Base-by-base conservation (phyloP, 2,113 vertebrate species). In the Syngnathus scovelli region DNA sequence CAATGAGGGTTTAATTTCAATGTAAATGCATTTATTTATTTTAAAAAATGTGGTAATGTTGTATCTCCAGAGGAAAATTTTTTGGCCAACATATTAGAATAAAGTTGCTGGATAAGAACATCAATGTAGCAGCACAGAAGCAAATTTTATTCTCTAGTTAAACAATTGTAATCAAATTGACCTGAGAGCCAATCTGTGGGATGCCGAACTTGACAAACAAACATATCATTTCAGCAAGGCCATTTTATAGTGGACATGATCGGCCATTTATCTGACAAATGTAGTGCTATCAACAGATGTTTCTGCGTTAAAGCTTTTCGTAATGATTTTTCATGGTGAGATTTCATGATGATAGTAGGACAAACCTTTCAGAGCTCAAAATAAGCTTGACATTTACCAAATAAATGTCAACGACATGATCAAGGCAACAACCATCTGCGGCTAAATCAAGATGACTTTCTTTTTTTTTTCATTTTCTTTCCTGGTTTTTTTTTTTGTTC, bases 281-380 rank as follows among this genome's bases (percentile, higher is more conserved):
- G 59, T 5, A n/a, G 58, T 61, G 49, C 33, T 75, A 68, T 64
- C 55, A 66, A 69, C 43, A 54, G n/a, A 58, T 54, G 55, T 39
- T 21, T 9, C 4, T 2, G 38, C 13, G 19, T 61, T 41, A 41
- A n/a, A 60, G 37, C 49, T 51, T 51, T 21, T 51, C 13, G 1
- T 9, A 11, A 43, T 43, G 41, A 43, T 43, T 43, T 9, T 43
- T 43, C 9, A 48, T n/a, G 19, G 9, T 39, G 10, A 11, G 16
- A 61, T 61, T 61, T 61, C 59, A 61, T 13, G 59, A 61, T 8
- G 8, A 61, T 13, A 11, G 19, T 41, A 2, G 36, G 36, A 38
- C 58, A 60, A 38, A 60, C 27, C 16, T 10, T 38, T 18, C 36
- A 38, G 33, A 60, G 58, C 58, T 75, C 69, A 59, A 33, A 61